Evolutionary conservation across 2,113 vertebrate genomes (phyloP).

Genomic region (Pygoscelis antarcticus): DNA sequence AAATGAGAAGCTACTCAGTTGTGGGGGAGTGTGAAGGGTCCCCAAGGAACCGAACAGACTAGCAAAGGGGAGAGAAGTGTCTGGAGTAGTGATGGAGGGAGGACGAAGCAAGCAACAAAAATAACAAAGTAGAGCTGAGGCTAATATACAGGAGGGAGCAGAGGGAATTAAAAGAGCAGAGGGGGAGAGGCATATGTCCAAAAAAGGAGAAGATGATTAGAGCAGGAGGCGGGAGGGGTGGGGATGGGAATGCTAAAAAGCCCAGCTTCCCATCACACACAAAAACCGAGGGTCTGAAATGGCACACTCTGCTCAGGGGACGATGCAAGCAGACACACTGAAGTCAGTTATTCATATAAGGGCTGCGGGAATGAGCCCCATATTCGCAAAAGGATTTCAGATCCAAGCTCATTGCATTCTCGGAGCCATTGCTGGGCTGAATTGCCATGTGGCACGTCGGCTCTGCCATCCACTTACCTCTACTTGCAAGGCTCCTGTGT

Average conservation of each 20-base stretch:
- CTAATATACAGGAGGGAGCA: conserved; percentile 3
- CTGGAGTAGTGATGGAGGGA: conserved; percentile 11
- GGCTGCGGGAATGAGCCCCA: neutral
- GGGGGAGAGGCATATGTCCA: neutral
- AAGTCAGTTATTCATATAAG: neutral
- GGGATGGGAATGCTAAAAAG: conserved; percentile 14
- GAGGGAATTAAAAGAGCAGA: conserved; percentile 39
- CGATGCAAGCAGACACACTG: neutral
- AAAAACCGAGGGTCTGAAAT: neutral
- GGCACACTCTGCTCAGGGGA: neutral
- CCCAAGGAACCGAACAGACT: conserved; percentile 1
- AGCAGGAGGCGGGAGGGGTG: neutral
- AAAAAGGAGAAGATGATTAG: conserved; percentile 40
- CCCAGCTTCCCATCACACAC: neutral
- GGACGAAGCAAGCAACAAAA: conserved; percentile 35
- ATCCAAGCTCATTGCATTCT: neutral
- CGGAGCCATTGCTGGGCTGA: neutral
- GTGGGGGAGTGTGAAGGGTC: conserved; percentile 6
- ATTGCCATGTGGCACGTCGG: fast-evolving
- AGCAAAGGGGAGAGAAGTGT: conserved; percentile 26
- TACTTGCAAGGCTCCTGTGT: neutral
- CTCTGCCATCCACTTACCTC: neutral
- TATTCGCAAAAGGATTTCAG: neutral
- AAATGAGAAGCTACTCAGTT: conserved; percentile 30
- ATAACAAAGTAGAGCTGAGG: conserved; percentile 19